Base-by-base conservation (phyloP, 2,888 invertebrate genomes). In the Pseudoips prasinana region DNA sequence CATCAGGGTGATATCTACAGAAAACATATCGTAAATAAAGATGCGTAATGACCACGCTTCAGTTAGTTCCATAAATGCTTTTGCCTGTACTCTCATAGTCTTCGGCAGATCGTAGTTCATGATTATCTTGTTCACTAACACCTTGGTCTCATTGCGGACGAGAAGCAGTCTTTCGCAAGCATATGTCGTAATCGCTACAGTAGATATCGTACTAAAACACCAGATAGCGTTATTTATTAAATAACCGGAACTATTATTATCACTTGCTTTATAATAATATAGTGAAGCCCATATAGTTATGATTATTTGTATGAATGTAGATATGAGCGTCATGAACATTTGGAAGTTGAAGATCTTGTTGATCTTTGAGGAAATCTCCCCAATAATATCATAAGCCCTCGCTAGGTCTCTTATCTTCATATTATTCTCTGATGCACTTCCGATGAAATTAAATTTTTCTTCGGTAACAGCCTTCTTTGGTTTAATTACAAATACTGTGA, bases 31-130 rank as follows among this genome's bases (percentile, higher is more conserved):
- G 29, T 73, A 84, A 2, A 76, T 56, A 10, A 50, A 64, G 4
- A 79, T 59, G 0, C 56, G 50, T 8, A 79, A 42, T 1, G 76
- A 66, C 77, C 79, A 82, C 0, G 74, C 68, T 19, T 80, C 73
- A n/a, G 77, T 65, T 2, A 81, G 34, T 24, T 78, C 72, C 64
- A 78, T 72, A 29, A 84, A 83, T 2, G 73, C 69, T 49, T 83
- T 83, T 1, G 77, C 75, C 53, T 81, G 75, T 4, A 67, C 49
- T 25, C 81, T 55, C 63, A 75, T 72, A 0, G 46, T 48, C 33
- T 60, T 67, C 1, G 79, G 76, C 1, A 80, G 55, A 10, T 68
- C 63, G 31, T 82, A 82, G 42, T 77, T 69, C 72, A 79, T 81
- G 14, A 82, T 69, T 1, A 83, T 34, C 38, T 81, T 73, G 38